These are phyloP conservation scores for Propithecus coquereli DNA, from an alignment of 2,113 vertebrate genomes.

Conservation along the genomic window DNA sequence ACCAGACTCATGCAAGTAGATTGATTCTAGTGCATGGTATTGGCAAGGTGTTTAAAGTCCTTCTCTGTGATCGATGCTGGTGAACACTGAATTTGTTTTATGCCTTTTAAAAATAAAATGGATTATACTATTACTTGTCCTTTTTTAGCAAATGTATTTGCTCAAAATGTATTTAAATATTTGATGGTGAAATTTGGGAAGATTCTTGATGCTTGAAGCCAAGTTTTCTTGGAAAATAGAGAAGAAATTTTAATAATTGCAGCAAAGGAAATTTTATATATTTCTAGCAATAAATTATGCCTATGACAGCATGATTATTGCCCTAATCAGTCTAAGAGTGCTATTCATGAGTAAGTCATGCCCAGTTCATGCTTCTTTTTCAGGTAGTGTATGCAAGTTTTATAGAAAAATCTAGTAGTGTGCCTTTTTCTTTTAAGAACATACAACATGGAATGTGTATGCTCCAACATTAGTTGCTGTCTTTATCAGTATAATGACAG, in stretches of 20 bases:
- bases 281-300: slow-evolving; percentile 74
- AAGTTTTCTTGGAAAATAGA: slow-evolving; percentile 73
- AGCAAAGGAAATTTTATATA: slow-evolving; percentile 74
- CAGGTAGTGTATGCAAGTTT: slow-evolving; percentile 57
- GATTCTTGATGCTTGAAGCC: slow-evolving; percentile 76
- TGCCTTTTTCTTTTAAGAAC: slow-evolving; percentile 30
- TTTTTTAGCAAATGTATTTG: slow-evolving; percentile 76
- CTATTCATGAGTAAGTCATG: slow-evolving; percentile 74
- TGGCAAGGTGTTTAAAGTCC: neutral
- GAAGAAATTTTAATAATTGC: slow-evolving; percentile 78
- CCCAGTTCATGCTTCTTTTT: slow-evolving; percentile 64
- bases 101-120: slow-evolving; percentile 77
- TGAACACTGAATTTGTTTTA: neutral
- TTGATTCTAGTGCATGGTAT: too few relatives aligned
- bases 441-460: neutral
- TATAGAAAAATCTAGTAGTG: slow-evolving; percentile 67
- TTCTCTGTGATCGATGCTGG: neutral
- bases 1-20: neutral
- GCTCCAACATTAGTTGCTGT: neutral
- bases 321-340: slow-evolving; percentile 70
- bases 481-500: neutral
- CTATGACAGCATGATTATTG: slow-evolving; percentile 67
- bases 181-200: slow-evolving; percentile 75
- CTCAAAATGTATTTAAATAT: slow-evolving; percentile 39
- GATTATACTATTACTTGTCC: slow-evolving; percentile 72